These are phyloP conservation scores for Lycaena phlaeas DNA, from an alignment of 2,888 invertebrate genomes.

Conservation along the genomic window DNA sequence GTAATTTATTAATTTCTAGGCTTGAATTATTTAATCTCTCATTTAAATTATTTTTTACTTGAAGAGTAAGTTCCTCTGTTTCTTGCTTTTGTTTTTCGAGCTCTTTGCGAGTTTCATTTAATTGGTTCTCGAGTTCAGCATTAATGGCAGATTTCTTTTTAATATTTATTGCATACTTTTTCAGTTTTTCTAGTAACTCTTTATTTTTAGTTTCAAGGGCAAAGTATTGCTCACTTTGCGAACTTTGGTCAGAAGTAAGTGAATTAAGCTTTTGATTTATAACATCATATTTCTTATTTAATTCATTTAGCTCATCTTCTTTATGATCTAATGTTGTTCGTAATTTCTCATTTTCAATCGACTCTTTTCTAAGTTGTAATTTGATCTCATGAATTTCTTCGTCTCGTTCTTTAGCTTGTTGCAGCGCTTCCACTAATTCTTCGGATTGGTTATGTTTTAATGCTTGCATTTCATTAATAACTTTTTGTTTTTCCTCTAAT, in stretches of 20 bases:
- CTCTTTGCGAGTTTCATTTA: slow-evolving; percentile 43
- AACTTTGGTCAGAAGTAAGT: slow-evolving; percentile 46
- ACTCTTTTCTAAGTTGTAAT: slow-evolving; percentile 69
- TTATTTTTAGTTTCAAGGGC: slow-evolving; percentile 76
- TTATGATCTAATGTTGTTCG: slow-evolving; percentile 71
- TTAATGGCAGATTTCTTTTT: slow-evolving; percentile 81
- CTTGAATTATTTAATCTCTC: slow-evolving; percentile 53
- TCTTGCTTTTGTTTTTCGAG: slow-evolving; percentile 39
- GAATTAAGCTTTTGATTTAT: slow-evolving; percentile 46
- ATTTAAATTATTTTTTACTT: slow-evolving; percentile 46
- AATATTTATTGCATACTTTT: slow-evolving; percentile 82
- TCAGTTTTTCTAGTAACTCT: slow-evolving; percentile 82
- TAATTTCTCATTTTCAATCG: slow-evolving; percentile 76
- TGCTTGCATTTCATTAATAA: slow-evolving; percentile 58
- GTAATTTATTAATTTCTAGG: slow-evolving; percentile 46
- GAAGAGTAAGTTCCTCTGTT: slow-evolving; percentile 42
- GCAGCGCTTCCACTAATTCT: slow-evolving; percentile 52
- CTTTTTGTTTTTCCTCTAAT: slow-evolving; percentile 50
- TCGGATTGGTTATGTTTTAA: slow-evolving; percentile 62
- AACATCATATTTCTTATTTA: slow-evolving; percentile 61
- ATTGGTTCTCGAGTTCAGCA: slow-evolving; percentile 75
- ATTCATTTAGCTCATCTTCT: slow-evolving; percentile 54
- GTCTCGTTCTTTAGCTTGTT: slow-evolving; percentile 67
- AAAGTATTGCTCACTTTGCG: slow-evolving; percentile 42
- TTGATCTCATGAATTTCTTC: slow-evolving; percentile 70